Evolutionary conservation across 2,113 vertebrate species (phyloP), one percentile per base, ranked within the genome.

Genomic region (Muscicapa adusta): DNA sequence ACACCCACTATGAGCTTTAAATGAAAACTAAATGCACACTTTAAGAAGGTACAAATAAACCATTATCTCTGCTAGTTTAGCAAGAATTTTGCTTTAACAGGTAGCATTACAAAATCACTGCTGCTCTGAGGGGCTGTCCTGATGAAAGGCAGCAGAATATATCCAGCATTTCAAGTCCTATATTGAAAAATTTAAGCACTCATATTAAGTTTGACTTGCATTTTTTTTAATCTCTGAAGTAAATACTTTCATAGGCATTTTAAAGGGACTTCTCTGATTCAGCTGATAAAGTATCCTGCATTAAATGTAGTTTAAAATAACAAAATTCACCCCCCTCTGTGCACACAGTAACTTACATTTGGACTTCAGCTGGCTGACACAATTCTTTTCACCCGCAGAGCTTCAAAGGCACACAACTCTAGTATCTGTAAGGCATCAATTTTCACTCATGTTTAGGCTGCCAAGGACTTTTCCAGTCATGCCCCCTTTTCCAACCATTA

Each of bases 381-480:
- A 36, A 72, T 82, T 75, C 53, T 75, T 75, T 73, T 72, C 75
- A 76, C 50, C 14, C 4, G 0, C 20, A 62, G 12, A 82, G 9
- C 40, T 83, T 85, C 45, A 79, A 82, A 73, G 28, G 38, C n/a
- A 89, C 85, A 65, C 66, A 89, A 36, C 78, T 68, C 57, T 25
- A 61, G 43, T 84, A 78, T 18, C 68, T 78, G 43, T 34, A 84
- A 92, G 65, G 36, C 72, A 84, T 65, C 61, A 13, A 24, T 50
- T 87, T 80, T n/a, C 43, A 31, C 81, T 74, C 48, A 50, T 53
- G 71, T 63, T 89, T 71, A 57, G 48, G 61, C 40, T 93, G 45
- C 31, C 60, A 89, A 91, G 53, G 47, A 38, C 56, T 75, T 36
- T 58, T 68, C 22, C 50, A 57, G 71, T 28, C 53, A 48, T 23